Base-by-base conservation (phyloP, 2,113 vertebrate genomes). In the Urocynchramus pylzowi region DNA sequence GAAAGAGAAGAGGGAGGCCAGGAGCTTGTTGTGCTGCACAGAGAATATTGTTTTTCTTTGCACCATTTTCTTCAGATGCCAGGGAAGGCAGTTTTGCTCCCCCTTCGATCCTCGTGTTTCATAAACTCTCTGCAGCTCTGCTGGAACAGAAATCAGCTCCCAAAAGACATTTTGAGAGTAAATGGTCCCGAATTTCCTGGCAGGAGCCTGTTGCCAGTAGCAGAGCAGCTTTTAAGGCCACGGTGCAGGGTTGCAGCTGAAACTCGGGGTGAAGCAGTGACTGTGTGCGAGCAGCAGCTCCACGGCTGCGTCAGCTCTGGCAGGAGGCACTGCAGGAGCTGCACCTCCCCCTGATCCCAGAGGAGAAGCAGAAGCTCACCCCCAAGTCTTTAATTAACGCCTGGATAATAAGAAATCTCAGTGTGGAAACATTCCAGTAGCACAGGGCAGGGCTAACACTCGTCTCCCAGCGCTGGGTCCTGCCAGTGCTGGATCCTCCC, bases 391-490 rank as follows among this genome's bases (percentile, higher is more conserved):
- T 94, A 84, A 78, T 75, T 74, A 95, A 65, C 15, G 2, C 35
- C 79, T 77, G 52, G 6, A 16, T 91, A 95, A 95, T 93, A 73
- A 95, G 75, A 94, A 88, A 49, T 83, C 87, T 75, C 61, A 15
- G 42, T 17, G 60, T 71, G 26, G 61, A 91, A 80, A 41, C 61
- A 17, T 20, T 87, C 65, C 63, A 65, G 41, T 7, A 45, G 50
- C 73, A 49, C 30, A 83, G 33, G 78, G 61, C 89, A 92, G 85
- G 91, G 78, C 47, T 77, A 85, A 44, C 37, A 6, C 83, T 73
- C 26, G 10, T 70, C 81, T 94, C 21, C 52, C 89, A 31, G 74
- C 1, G 24, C 3, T 30, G 42, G 45, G 52, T 54, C 30, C 53
- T 50, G 28, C 76, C 70, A 42, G 70, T 7, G n/a, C 24, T n/a